A percentile compares a stretch with the other conserved stretches of the same genome.
Conservation (phyloP, 2,113 vertebrate genomes). For the Oncorhynchus gorbuscha region DNA sequence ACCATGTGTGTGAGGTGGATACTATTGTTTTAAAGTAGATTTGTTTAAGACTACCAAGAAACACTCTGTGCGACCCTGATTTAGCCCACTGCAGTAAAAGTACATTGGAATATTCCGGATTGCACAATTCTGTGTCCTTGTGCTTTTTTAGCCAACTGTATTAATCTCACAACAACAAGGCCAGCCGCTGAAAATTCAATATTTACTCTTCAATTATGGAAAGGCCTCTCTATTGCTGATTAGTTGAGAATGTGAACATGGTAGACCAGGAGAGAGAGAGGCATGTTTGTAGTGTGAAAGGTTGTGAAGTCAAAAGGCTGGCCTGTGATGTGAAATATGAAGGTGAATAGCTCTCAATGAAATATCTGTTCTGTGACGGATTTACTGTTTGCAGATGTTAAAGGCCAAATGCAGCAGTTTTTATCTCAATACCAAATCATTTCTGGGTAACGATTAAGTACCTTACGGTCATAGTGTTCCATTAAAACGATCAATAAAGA, state of each 20-base stretch:
- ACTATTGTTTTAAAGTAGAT: too few species aligned
- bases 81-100: background rate
- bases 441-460: too few species aligned
- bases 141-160: constrained; percentile 10
- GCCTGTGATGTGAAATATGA: background rate
- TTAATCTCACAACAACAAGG: constrained; percentile 7
- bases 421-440: too few species aligned
- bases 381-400: too few species aligned
- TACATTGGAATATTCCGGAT: background rate
- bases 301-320: constrained; percentile 28
- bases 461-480: too few species aligned
- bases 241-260: constrained; percentile 1
- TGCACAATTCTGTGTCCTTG: constrained; percentile 22
- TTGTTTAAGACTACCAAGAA: too few species aligned
- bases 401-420: background rate
- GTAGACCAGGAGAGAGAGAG: background rate
- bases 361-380: too few species aligned
- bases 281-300: constrained; percentile 30
- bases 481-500: too few species aligned
- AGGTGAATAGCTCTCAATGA: background rate
- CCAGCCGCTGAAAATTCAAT: constrained; percentile 49
- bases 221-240: background rate
- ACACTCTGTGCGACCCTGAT: too few species aligned
- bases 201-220: constrained; percentile 56
- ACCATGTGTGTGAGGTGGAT: too few species aligned